Evolutionary conservation across 2,113 vertebrate genomes (phyloP).

Genomic region (Rhinoptilus africanus): DNA sequence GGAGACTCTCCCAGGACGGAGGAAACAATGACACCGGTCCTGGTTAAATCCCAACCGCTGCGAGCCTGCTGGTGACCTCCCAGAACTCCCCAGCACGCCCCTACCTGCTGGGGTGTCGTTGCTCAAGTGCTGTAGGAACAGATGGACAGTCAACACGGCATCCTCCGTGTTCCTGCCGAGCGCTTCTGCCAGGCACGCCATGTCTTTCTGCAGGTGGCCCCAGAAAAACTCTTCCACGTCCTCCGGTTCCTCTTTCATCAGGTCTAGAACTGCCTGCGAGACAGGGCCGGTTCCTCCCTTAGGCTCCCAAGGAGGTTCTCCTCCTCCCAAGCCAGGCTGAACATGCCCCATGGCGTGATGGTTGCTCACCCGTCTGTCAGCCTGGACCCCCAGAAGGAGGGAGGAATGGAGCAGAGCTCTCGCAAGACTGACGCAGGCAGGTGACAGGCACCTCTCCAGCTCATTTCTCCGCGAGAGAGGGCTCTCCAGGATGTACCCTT

Average conservation of each 20-base stretch:
- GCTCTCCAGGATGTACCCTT: neutral
- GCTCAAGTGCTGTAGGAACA: neutral
- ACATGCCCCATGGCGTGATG: accelerated
- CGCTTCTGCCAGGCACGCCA: neutral
- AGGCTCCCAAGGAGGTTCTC: neutral
- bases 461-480: neutral
- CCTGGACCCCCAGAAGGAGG: neutral
- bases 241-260: neutral
- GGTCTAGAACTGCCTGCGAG: neutral
- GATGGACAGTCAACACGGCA: neutral
- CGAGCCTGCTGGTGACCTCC: neutral
- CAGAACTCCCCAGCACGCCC: neutral
- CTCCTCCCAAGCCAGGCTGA: neutral
- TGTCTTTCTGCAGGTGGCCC: neutral
- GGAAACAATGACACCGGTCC: neutral
- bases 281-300: neutral
- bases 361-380: neutral
- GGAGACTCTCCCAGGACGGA: neutral
- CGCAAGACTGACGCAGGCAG: neutral
- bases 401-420: neutral
- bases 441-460: neutral
- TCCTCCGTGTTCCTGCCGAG: neutral
- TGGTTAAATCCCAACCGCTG: neutral
- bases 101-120: neutral
- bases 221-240: neutral